A percentile compares a stretch with the other conserved stretches of the same genome.
phyloP scores from a whole-genome alignment of 2,888 invertebrate species.

The Atethmia centrago region DNA sequence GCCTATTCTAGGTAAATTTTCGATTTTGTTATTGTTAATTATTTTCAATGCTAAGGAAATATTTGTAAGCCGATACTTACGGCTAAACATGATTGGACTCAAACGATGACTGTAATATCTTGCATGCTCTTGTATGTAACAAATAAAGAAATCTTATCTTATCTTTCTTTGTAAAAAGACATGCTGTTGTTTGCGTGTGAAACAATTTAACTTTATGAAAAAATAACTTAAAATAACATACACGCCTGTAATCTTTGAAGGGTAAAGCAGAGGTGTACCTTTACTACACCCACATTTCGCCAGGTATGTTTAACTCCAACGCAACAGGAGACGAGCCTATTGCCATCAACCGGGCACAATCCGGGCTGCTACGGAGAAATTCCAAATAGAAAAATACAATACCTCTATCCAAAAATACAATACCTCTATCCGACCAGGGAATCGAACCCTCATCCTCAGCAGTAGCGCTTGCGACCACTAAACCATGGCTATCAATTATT shows the following conservation, averaged over 20 bases:
- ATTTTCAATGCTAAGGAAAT: no score
- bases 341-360: neutral
- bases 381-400: neutral
- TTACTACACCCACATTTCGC: neutral
- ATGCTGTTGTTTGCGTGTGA: neutral
- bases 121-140: no score
- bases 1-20: no score
- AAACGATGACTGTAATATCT: no score
- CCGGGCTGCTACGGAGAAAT: neutral
- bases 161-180: neutral
- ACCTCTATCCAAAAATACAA: neutral
- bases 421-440: neutral
- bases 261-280: neutral
- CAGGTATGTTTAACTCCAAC: neutral
- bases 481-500: neutral
- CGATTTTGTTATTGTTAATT: no score
- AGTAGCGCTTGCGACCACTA: neutral
- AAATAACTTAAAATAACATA: neutral
- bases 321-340: neutral
- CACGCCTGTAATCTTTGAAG: neutral
- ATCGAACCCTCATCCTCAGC: neutral
- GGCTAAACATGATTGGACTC: no score
- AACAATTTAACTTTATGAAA: neutral
- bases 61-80: no score
- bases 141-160: no score